Evolutionary conservation across 2,888 invertebrate species (phyloP), one percentile per base, ranked within the genome.

Genomic region (Calliopum simillimum): DNA sequence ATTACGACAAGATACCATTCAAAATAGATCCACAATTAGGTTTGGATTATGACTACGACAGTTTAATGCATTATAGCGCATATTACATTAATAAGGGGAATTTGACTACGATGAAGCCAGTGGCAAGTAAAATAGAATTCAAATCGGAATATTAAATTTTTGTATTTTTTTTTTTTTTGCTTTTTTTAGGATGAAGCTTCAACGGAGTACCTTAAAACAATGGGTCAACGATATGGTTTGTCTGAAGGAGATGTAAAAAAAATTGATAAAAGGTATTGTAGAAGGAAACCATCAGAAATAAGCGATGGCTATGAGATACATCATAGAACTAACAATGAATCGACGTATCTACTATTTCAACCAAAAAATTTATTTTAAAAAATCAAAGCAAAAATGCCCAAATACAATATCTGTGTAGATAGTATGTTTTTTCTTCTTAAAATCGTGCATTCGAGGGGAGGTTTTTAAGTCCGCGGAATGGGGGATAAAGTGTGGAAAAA

Each of bases 41-140:
- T 0, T 89, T 94, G 0, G 85, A 88, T 0, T 94, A 94, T 78
- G 94, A 94, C 83, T 94, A 92, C 83, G 89, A 89, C 75, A 94
- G 94, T 75, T 92, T 94, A 1, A 93, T 94, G 94, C 94, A 94
- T 80, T 94, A 94, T 84, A 93, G 93, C 0, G 88, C 89, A 33
- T 8, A 33, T 6, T 33, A 33, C 33, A 1, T 1, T 4, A 33
- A 8, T 33, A 33, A 4, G 2, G 33, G 1, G 33, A 8, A 8
- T 33, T 4, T 2, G 8, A 90, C 91, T 8, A 94, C 94, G 0
- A 91, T 94, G 44, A 87, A 89, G 56, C 88, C 93, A 0, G 91
- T 89, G 89, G 92, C 92, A 70, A 70, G 47, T 5, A 11, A 2
- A 4, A 33, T 8, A 33, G 33, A 0, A 33, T 33, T 33, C 8